Evolutionary conservation across 2,113 vertebrate genomes (phyloP).

Genomic region (Saguinus imperator): DNA sequence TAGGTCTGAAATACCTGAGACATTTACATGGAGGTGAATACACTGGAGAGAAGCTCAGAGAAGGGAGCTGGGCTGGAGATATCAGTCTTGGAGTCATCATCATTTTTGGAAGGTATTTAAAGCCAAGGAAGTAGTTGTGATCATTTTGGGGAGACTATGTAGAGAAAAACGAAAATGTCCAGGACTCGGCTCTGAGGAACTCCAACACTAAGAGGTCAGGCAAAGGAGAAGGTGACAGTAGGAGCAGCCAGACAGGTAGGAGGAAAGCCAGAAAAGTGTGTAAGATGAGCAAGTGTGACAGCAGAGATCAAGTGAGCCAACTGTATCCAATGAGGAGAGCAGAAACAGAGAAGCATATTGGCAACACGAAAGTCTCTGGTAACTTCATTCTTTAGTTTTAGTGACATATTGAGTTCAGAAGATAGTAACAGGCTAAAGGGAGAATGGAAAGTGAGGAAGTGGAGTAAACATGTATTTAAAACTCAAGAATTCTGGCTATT

Average conservation of each 20-base stretch:
- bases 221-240: background rate
- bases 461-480: background rate
- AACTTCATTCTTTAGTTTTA: background rate
- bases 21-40: background rate
- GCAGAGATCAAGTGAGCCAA: background rate
- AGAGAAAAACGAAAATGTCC: background rate
- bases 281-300: background rate
- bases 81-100: background rate
- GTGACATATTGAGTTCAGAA: background rate
- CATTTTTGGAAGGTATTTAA: background rate
- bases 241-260: background rate
- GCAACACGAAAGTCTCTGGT: background rate
- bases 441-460: background rate
- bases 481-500: background rate
- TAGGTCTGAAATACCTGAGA: background rate
- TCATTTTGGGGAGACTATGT: background rate
- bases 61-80: background rate
- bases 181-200: background rate
- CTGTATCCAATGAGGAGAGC: background rate
- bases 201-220: background rate
- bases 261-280: background rate
- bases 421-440: background rate
- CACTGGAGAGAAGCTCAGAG: background rate
- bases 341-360: background rate
- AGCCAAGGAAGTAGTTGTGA: background rate